phyloP scores from a whole-genome alignment of 1,140 invertebrate genomes.

The Drosophila saltans region DNA sequence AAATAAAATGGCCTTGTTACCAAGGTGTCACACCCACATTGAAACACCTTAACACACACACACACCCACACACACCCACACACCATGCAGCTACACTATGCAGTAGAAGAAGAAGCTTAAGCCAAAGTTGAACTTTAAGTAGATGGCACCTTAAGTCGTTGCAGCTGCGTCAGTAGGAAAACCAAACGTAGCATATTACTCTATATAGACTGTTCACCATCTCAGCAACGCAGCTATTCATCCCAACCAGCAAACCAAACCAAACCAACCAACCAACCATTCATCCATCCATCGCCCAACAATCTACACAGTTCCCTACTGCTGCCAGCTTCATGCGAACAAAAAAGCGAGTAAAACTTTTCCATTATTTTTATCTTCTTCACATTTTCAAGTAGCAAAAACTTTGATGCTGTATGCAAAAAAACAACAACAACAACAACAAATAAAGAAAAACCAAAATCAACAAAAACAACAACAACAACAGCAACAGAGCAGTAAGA shows the following conservation, averaged over 20 bases:
- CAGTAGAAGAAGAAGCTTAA: constrained; percentile 48
- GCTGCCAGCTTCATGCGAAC: constrained; percentile 7
- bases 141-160: constrained; percentile 68
- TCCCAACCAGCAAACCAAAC: constrained; percentile 3
- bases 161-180: constrained; percentile 47
- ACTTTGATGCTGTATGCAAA: constrained; percentile 74
- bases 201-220: constrained; percentile 37
- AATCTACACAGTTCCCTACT: not conserved
- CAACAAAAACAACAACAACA: constrained; percentile 18
- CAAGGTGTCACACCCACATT: constrained; percentile 40
- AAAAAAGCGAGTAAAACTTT: constrained; percentile 68
- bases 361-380: constrained; percentile 81
- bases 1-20: constrained; percentile 66
- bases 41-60: not conserved
- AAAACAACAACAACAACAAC: constrained; percentile 25
- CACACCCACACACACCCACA: constrained; percentile 25
- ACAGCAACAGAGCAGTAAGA: constrained; percentile 25
- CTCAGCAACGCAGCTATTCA: not conserved
- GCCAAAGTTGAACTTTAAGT: constrained; percentile 69
- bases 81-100: constrained; percentile 25
- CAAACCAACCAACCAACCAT: constrained; percentile 13
- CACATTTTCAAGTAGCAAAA: constrained; percentile 74
- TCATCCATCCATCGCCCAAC: not conserved
- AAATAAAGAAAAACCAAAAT: constrained; percentile 45
- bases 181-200: constrained; percentile 47